phyloP scores from a whole-genome alignment of 2,888 invertebrate genomes.

The Sinotaia quadrata region DNA sequence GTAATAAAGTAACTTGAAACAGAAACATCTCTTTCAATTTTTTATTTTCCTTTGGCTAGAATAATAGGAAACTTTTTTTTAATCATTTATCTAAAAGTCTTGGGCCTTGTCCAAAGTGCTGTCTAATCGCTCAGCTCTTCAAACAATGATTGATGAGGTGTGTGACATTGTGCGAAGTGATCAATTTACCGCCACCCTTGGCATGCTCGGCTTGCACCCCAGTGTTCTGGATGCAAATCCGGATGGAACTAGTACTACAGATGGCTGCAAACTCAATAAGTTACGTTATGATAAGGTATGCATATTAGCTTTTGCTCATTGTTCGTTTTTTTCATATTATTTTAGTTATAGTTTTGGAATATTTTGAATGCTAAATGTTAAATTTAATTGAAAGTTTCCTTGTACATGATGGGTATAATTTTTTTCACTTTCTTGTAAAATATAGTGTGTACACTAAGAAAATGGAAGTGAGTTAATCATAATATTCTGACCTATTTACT shows the following conservation, averaged over 20 bases:
- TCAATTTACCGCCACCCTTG: slow-evolving; percentile 77
- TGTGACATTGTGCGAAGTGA: slow-evolving; percentile 78
- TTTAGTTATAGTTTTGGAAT: not conserved
- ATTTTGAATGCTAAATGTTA: no score
- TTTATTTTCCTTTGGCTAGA: no score
- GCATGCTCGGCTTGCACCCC: slow-evolving; percentile 75
- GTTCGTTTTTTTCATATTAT: not conserved
- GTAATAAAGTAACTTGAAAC: no score
- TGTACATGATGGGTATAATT: no score
- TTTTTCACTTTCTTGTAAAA: no score
- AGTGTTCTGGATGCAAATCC: slow-evolving; percentile 60
- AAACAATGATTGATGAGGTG: slow-evolving; percentile 72
- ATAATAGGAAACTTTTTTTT: no score
- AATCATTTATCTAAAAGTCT: no score
- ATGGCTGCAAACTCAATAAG: slow-evolving; percentile 8
- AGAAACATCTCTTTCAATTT: no score
- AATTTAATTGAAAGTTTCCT: slow-evolving; percentile 45
- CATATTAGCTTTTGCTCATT: no score
- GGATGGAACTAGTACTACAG: slow-evolving; percentile 7
- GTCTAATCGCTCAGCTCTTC: slow-evolving; percentile 60
- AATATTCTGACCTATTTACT: no score
- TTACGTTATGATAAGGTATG: slow-evolving; percentile 56
- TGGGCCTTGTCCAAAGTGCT: slow-evolving; percentile 70
- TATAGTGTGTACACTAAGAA: no score
- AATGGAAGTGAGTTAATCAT: no score